Conservation (phyloP, 2,888 invertebrate genomes). For the Craniophora ligustri region DNA sequence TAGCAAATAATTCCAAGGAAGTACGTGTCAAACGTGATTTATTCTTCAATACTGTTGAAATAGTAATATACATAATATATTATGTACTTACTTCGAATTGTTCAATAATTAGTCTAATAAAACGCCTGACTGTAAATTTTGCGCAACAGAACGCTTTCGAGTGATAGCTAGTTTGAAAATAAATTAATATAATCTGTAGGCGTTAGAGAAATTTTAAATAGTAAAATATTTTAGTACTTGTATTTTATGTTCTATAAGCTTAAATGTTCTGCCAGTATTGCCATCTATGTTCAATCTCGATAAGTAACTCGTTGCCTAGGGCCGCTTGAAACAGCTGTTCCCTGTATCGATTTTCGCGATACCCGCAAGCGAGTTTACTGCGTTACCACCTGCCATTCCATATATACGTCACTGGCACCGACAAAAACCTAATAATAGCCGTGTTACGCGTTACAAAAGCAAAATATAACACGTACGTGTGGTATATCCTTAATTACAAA, state of each 20-base stretch:
- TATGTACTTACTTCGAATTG: background rate
- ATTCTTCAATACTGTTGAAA: background rate
- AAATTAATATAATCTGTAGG: conserved; percentile 2
- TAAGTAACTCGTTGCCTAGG: conserved; percentile 12
- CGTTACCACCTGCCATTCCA: conserved; percentile 66
- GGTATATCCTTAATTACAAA: conserved; percentile 13
- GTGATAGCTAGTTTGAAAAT: background rate
- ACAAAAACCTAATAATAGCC: conserved; percentile 42
- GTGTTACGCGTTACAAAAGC: conserved; percentile 38
- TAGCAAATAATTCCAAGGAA: background rate
- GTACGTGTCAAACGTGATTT: background rate
- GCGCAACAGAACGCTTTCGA: conserved; percentile 11
- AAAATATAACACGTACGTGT: conserved; percentile 36
- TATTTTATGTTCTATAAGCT: too few relatives aligned
- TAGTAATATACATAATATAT: background rate
- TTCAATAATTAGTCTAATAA: background rate
- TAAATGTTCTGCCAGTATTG: conserved; percentile 34
- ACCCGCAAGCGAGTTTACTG: conserved; percentile 75
- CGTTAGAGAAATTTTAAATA: background rate
- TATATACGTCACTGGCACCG: conserved; percentile 53
- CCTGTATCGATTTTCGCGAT: conserved; percentile 74
- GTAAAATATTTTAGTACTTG: too few relatives aligned
- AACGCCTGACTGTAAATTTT: conserved; percentile 23
- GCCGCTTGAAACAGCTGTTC: conserved; percentile 74
- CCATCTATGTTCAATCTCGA: conserved; percentile 59